phyloP scores from a whole-genome alignment of 1,140 invertebrate genomes.

The Centruroides vittatus region DNA sequence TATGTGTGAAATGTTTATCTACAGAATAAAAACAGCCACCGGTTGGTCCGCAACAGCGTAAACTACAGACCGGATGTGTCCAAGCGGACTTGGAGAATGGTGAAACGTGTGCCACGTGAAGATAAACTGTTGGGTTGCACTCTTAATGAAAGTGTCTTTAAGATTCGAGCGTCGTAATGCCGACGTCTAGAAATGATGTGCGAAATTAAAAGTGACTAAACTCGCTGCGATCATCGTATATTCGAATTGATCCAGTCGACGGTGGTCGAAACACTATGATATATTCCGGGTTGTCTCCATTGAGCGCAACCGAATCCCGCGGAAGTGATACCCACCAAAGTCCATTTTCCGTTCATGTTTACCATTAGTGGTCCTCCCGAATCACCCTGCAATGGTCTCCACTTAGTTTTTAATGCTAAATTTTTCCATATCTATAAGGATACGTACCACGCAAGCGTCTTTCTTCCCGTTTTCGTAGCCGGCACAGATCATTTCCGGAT shows the following conservation, averaged over 20 bases:
- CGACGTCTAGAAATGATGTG: too few relatives aligned
- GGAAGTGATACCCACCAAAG: slow-evolving; percentile 66
- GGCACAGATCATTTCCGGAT: slow-evolving; percentile 94
- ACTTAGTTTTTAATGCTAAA: too few relatives aligned
- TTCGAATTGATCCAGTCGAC: slow-evolving; percentile 21
- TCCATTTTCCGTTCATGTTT: slow-evolving; percentile 43
- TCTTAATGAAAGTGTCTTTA: too few relatives aligned
- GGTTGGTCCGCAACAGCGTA: too few relatives aligned
- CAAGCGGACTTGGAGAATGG: too few relatives aligned
- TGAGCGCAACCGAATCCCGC: slow-evolving; percentile 73
- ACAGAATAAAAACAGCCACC: too few relatives aligned
- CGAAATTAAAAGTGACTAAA: neutral
- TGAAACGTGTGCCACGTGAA: too few relatives aligned
- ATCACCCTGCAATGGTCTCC: slow-evolving; percentile 51
- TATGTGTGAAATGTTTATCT: too few relatives aligned
- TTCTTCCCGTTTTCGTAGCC: slow-evolving; percentile 82
- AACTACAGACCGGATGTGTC: too few relatives aligned
- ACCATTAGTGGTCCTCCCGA: slow-evolving; percentile 74
- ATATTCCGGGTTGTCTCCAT: slow-evolving; percentile 54
- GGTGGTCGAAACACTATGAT: slow-evolving; percentile 20
- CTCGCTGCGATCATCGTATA: neutral
- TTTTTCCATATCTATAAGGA: neutral
- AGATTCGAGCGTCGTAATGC: too few relatives aligned
- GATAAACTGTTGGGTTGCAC: too few relatives aligned
- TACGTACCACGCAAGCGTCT: slow-evolving; percentile 33